These are phyloP conservation scores for Puntigrus tetrazona DNA, from an alignment of 2,113 vertebrate genomes.

Conservation along the genomic window DNA sequence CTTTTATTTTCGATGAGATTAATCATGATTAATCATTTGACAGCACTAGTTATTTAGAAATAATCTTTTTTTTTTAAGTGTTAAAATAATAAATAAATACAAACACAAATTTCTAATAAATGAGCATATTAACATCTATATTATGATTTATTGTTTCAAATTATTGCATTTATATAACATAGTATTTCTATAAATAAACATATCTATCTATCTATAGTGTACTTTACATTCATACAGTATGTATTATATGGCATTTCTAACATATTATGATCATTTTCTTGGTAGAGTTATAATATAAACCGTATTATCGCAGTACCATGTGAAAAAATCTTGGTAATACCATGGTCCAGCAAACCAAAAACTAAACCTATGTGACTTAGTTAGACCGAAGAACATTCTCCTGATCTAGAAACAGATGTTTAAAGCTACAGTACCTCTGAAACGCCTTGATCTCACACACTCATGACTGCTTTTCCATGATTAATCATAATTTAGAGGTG, in stretches of 20 bases:
- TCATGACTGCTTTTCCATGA: slow-evolving; percentile 63
- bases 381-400: neutral
- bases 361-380: neutral
- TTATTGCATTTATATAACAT: too few species aligned
- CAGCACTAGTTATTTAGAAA: too few species aligned
- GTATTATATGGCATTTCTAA: neutral
- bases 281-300: neutral
- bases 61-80: too few species aligned
- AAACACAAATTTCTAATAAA: too few species aligned
- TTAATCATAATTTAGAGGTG: slow-evolving; percentile 79
- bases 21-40: too few species aligned
- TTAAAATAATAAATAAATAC: too few species aligned
- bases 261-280: neutral
- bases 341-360: neutral
- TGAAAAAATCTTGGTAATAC: neutral
- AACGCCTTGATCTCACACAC: slow-evolving; percentile 65
- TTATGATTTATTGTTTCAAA: too few species aligned
- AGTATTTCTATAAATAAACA: too few species aligned
- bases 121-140: too few species aligned
- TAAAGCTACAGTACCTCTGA: neutral
- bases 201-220: too few species aligned
- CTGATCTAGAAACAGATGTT: neutral
- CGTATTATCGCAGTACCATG: neutral
- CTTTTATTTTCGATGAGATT: too few species aligned
- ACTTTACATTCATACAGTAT: neutral